Evolutionary conservation across 2,113 vertebrate genomes (phyloP).

Genomic region (Alces alces): DNA sequence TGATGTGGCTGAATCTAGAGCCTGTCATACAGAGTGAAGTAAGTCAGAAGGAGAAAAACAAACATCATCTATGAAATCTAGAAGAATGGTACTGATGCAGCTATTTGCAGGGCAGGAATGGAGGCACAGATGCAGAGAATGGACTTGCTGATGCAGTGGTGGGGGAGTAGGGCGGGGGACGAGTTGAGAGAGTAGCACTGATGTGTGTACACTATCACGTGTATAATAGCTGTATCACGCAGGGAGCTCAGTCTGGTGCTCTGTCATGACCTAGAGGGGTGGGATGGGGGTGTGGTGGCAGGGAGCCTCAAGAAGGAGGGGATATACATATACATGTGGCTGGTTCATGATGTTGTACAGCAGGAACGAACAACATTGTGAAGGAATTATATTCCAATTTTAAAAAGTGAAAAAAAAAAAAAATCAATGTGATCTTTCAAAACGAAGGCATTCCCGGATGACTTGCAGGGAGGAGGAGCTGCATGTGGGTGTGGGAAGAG

Average conservation of each 20-base stretch:
- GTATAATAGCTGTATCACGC: fast-evolving
- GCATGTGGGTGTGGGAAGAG: not conserved
- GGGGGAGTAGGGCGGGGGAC: not conserved
- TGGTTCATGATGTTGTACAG: not conserved
- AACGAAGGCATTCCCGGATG: not conserved
- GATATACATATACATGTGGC: not conserved
- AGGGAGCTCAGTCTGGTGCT: not conserved
- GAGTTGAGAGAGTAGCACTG: not conserved
- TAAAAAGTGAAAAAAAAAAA: not conserved
- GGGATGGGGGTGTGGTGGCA: not conserved
- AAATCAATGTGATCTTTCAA: not conserved
- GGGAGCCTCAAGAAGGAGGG: not conserved
- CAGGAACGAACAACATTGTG: not conserved
- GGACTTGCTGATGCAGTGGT: not conserved
- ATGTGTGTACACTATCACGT: fast-evolving
- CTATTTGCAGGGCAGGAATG: not conserved
- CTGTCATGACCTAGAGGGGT: not conserved
- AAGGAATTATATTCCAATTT: not conserved
- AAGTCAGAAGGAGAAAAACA: not conserved
- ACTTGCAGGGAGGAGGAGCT: not conserved
- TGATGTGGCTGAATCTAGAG: not conserved
- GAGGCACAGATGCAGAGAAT: not conserved
- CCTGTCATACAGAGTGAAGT: not conserved
- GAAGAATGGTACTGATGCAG: not conserved
- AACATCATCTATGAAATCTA: not conserved